Evolutionary conservation across 1,140 invertebrate genomes (phyloP).

Genomic region (Carcinoscorpius rotundicauda): DNA sequence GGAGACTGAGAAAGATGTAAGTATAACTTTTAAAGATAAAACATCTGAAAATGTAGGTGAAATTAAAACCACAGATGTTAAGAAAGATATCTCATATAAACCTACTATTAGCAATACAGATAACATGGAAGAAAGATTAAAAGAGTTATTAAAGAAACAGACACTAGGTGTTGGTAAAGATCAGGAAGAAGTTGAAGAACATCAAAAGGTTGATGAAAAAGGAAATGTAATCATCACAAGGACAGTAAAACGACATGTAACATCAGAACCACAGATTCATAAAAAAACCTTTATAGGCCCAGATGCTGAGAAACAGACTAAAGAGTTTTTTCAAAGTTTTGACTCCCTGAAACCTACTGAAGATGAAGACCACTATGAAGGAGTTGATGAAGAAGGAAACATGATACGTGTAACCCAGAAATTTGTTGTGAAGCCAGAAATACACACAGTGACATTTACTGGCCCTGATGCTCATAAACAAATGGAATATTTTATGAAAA

Average conservation of each 20-base stretch:
- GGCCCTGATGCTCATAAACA: slow-evolving; percentile 40
- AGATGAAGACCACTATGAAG: not conserved
- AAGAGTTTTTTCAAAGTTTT: slow-evolving; percentile 10
- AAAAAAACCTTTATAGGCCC: slow-evolving; percentile 14
- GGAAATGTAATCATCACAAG: slow-evolving; percentile 1
- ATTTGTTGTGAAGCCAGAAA: slow-evolving; percentile 38
- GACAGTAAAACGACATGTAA: slow-evolving; percentile 5
- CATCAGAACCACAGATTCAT: slow-evolving; percentile 15
- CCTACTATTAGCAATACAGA: not conserved
- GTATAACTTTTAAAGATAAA: not conserved
- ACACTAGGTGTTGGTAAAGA: not conserved
- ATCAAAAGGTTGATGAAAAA: not conserved
- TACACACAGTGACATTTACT: slow-evolving; percentile 40
- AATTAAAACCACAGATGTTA: not conserved
- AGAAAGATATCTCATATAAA: not conserved
- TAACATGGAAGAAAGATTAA: not conserved
- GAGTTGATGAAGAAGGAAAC: not conserved
- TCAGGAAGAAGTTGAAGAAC: not conserved
- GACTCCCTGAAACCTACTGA: not conserved
- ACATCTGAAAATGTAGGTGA: not conserved
- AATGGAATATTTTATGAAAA: slow-evolving; percentile 36
- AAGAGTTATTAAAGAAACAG: not conserved
- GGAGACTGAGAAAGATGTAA: no score
- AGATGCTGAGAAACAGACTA: slow-evolving; percentile 11
- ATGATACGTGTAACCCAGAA: not conserved